These are phyloP conservation scores for Parazoanthus atlanticus DNA, from an alignment of 92 coral and sea anemone genomes.

Conservation along the genomic window DNA sequence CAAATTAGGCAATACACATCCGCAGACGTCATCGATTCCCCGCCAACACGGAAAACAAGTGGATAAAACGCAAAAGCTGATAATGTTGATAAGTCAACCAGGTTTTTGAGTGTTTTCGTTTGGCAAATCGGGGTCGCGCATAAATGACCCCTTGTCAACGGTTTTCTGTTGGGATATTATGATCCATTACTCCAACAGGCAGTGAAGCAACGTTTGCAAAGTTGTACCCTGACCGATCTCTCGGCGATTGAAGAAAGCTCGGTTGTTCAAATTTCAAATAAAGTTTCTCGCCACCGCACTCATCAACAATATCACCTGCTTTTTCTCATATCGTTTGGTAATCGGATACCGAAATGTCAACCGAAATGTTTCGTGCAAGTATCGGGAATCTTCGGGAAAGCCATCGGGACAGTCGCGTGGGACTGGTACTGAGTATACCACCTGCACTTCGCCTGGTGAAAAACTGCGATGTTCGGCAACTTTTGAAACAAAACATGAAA, in stretches of 20 bases:
- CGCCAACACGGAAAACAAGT: constrained; percentile 26
- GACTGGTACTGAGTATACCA: not conserved
- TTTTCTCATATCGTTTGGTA: not conserved
- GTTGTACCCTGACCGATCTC: not conserved
- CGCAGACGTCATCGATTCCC: constrained; percentile 39
- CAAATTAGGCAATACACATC: constrained; percentile 26
- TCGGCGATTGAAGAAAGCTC: not conserved
- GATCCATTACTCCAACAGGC: not conserved
- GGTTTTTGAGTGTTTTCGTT: not conserved
- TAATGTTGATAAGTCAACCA: constrained; percentile 10
- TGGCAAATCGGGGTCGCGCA: not conserved
- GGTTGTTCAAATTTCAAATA: not conserved
- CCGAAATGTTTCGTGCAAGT: not conserved
- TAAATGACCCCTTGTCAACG: not conserved
- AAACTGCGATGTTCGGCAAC: not conserved
- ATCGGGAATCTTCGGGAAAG: not conserved
- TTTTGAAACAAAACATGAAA: constrained; percentile 30
- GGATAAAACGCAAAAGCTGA: constrained; percentile 18
- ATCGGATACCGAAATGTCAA: not conserved
- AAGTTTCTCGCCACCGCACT: not conserved
- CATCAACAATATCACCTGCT: not conserved
- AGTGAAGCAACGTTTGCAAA: too few species aligned
- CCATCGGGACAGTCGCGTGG: not conserved
- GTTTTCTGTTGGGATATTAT: not conserved
- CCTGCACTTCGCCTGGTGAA: not conserved